phyloP scores from a whole-genome alignment of 2,888 invertebrate species.

The Tipula unca region DNA sequence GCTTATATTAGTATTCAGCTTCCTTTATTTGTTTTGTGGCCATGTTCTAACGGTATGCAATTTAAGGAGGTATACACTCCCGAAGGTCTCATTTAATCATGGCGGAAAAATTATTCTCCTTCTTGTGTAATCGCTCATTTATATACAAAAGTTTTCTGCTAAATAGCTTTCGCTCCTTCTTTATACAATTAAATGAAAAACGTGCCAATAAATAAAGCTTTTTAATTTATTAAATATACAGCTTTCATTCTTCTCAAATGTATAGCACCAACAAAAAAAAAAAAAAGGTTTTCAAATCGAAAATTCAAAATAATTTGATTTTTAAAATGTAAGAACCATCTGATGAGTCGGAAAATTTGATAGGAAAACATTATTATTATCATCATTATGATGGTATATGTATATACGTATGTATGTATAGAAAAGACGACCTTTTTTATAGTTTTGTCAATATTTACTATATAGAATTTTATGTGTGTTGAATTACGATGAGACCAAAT shows the following conservation, averaged over 20 bases:
- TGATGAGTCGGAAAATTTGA: not conserved
- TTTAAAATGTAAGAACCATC: not conserved
- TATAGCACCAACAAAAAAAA: not conserved
- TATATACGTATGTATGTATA: too few relatives aligned
- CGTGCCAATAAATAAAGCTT: not conserved
- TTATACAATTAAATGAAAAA: too few relatives aligned
- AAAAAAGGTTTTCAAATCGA: not conserved
- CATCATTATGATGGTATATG: not conserved
- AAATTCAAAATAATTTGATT: not conserved
- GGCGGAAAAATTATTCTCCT: too few relatives aligned
- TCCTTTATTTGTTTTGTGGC: too few relatives aligned
- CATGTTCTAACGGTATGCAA: too few relatives aligned
- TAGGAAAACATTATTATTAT: constrained; percentile 8
- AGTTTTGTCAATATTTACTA: constrained; percentile 2
- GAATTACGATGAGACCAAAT: not conserved
- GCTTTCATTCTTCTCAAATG: not conserved
- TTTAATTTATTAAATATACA: not conserved
- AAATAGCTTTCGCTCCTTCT: too few relatives aligned
- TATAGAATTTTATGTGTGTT: not conserved
- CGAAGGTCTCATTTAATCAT: too few relatives aligned
- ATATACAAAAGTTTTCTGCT: too few relatives aligned
- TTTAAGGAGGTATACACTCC: too few relatives aligned
- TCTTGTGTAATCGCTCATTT: too few relatives aligned
- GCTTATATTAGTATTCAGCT: too few relatives aligned
- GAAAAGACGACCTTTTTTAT: not conserved